A percentile compares a stretch with the other conserved stretches of the same genome.
Conservation (phyloP, 1,140 invertebrate genomes). For the Cydia fagiglandana region DNA sequence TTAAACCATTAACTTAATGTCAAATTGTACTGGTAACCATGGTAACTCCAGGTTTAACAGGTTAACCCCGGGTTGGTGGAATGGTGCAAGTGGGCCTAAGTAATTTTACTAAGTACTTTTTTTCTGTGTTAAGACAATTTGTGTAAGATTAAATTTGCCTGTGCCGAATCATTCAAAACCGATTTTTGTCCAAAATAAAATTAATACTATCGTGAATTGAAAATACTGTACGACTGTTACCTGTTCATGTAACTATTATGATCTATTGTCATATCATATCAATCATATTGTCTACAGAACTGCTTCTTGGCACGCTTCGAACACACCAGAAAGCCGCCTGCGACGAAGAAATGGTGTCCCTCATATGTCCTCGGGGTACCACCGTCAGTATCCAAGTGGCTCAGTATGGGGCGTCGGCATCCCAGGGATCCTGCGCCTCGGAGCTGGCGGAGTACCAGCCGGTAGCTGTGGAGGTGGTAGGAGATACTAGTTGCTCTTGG, state of each 20-base stretch:
- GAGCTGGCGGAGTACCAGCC: conserved; percentile 83
- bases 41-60: too few relatives aligned
- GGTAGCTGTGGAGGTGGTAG: conserved; percentile 74
- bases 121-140: too few relatives aligned
- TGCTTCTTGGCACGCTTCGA: conserved; percentile 91
- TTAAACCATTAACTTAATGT: too few relatives aligned
- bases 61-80: too few relatives aligned
- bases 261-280: neutral
- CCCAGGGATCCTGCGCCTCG: conserved; percentile 84
- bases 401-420: conserved; percentile 72
- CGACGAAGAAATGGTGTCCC: conserved; percentile 90
- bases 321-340: conserved; percentile 93
- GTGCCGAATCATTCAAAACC: too few relatives aligned
- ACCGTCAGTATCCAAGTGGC: conserved; percentile 93
- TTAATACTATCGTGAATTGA: too few relatives aligned
- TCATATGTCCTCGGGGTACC: conserved; percentile 92
- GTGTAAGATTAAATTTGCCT: too few relatives aligned
- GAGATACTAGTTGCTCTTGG: conserved; percentile 76
- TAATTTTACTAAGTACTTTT: too few relatives aligned
- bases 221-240: too few relatives aligned
- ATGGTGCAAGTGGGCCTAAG: too few relatives aligned
- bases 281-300: conserved; percentile 80
- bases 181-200: too few relatives aligned
- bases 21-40: too few relatives aligned
- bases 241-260: neutral